These are phyloP conservation scores for Pan paniscus DNA, from an alignment of 2,113 vertebrate genomes.

Conservation along the genomic window DNA sequence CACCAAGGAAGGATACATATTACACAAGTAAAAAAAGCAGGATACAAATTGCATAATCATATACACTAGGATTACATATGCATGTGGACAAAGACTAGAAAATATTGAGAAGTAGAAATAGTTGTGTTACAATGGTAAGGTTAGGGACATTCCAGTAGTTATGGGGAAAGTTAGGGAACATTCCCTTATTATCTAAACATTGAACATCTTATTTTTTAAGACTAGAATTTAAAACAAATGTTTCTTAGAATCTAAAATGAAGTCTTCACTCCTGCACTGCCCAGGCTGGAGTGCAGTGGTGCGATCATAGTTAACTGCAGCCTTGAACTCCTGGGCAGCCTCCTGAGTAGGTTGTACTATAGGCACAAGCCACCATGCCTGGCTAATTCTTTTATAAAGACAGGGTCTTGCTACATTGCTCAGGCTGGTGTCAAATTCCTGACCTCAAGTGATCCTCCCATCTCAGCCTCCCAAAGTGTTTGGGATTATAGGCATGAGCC, in stretches of 20 bases:
- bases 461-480: neutral
- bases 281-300: neutral
- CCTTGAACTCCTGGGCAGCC: neutral
- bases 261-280: neutral
- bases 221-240: slow-evolving; percentile 1
- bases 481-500: neutral
- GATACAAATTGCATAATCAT: neutral
- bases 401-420: neutral
- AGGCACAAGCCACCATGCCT: neutral
- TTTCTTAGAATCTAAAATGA: slow-evolving; percentile 20
- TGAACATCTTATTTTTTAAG: neutral
- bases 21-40: neutral
- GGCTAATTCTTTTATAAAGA: no score
- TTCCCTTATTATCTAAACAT: neutral
- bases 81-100: neutral
- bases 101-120: neutral
- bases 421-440: neutral
- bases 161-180: neutral
- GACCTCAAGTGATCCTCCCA: neutral
- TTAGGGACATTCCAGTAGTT: neutral
- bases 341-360: neutral
- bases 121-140: neutral
- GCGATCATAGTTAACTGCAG: no score
- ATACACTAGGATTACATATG: neutral
- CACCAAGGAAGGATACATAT: neutral